Conservation (phyloP, 2,888 invertebrate genomes). For the Melinaea menophilus region DNA sequence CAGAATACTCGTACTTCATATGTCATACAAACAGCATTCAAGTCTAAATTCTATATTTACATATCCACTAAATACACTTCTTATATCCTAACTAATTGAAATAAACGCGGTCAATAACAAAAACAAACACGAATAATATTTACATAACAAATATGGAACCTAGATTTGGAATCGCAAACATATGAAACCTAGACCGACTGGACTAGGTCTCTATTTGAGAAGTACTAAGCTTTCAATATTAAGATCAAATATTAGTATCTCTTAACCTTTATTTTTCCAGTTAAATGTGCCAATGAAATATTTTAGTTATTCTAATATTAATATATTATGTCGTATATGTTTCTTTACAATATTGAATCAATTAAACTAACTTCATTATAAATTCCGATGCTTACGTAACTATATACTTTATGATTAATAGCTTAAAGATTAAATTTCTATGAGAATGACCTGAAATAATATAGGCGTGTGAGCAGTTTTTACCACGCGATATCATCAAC, state of each 20-base stretch:
- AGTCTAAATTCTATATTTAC: too few relatives aligned
- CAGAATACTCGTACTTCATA: too few relatives aligned
- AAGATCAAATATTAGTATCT: too few relatives aligned
- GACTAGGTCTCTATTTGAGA: not conserved
- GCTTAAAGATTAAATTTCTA: constrained; percentile 21
- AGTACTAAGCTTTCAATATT: too few relatives aligned
- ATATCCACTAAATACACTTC: not conserved
- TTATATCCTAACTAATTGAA: constrained; percentile 10
- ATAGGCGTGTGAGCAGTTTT: constrained; percentile 24
- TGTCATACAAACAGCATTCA: too few relatives aligned
- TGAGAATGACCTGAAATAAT: constrained; percentile 20
- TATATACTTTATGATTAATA: constrained; percentile 12
- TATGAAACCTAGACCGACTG: not conserved
- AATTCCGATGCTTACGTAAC: not conserved
- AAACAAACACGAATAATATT: constrained; percentile 19
- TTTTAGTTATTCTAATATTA: too few relatives aligned
- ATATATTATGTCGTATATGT: too few relatives aligned
- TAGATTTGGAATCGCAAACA: constrained; percentile 18
- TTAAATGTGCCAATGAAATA: too few relatives aligned
- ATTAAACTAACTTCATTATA: not conserved
- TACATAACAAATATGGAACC: constrained; percentile 15
- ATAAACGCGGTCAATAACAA: constrained; percentile 20
- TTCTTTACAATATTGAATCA: too few relatives aligned
- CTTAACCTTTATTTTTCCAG: too few relatives aligned
- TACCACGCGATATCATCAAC: constrained; percentile 24